phyloP scores from a whole-genome alignment of 2,888 invertebrate genomes.

The Spatulosminthurus flaviceps region DNA sequence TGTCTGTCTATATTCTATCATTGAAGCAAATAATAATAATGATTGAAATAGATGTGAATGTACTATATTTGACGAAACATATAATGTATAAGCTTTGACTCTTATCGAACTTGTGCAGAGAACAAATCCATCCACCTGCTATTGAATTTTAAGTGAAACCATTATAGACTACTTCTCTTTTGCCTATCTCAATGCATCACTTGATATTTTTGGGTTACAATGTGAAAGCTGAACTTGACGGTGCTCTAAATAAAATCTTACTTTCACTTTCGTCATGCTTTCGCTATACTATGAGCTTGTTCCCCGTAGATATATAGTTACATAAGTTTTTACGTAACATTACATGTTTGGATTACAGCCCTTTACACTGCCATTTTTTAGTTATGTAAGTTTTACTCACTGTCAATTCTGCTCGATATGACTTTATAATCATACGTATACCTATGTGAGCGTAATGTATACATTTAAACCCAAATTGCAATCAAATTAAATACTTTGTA shows the following conservation, averaged over 20 bases:
- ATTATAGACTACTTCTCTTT: too few relatives aligned
- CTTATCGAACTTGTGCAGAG: neutral
- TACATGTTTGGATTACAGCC: neutral
- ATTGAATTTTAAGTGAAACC: neutral
- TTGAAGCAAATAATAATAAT: too few relatives aligned
- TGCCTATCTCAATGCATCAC: neutral
- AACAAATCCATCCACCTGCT: neutral
- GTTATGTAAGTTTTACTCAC: neutral
- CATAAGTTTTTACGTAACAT: neutral
- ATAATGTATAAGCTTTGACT: constrained; percentile 22
- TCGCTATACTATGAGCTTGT: neutral
- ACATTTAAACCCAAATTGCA: neutral
- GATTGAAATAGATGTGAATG: neutral
- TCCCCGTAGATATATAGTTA: too few relatives aligned
- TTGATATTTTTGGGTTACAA: neutral
- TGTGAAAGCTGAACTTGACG: constrained; percentile 35
- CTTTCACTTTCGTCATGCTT: neutral
- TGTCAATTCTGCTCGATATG: neutral
- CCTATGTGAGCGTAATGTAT: neutral
- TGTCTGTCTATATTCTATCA: too few relatives aligned
- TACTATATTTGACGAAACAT: neutral
- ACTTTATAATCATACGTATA: neutral
- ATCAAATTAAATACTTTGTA: neutral
- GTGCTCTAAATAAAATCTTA: constrained; percentile 25
- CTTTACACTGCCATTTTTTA: neutral